phyloP scores from a whole-genome alignment of 2,888 invertebrate genomes.

The Protophormia terraenovae region DNA sequence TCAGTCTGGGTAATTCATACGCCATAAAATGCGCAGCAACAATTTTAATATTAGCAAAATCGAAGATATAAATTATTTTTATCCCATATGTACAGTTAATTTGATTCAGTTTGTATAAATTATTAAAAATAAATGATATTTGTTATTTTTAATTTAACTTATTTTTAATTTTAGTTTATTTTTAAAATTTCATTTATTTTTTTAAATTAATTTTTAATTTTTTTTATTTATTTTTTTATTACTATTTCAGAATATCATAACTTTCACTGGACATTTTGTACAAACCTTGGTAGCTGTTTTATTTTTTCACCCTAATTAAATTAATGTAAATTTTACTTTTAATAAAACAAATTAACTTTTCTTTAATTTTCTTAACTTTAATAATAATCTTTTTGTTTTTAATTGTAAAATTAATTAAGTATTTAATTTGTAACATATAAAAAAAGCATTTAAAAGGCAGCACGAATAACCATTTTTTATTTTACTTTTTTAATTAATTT shows the following conservation, averaged over 20 bases:
- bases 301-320: conserved; percentile 26
- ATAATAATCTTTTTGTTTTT: conserved; percentile 28
- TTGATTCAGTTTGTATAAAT: too few species aligned
- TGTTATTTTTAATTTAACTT: not conserved
- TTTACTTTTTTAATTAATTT: conserved; percentile 15
- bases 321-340: conserved; percentile 49
- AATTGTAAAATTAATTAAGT: conserved; percentile 35
- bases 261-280: conserved; percentile 62
- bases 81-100: too few species aligned
- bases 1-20: too few species aligned
- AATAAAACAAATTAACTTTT: conserved; percentile 16
- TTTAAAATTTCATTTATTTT: conserved; percentile 39
- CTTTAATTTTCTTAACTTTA: conserved; percentile 32
- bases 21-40: too few species aligned
- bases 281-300: conserved; percentile 67
- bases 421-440: conserved; percentile 24
- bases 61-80: too few species aligned
- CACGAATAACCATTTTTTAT: conserved; percentile 21
- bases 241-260: conserved; percentile 75
- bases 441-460: conserved; percentile 53
- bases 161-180: not conserved
- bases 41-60: too few species aligned
- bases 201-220: conserved; percentile 50
- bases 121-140: too few species aligned
- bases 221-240: conserved; percentile 55